Evolutionary conservation across 2,113 vertebrate genomes (phyloP), one percentile per base, ranked within the genome.

Genomic region (Vidua chalybeata): DNA sequence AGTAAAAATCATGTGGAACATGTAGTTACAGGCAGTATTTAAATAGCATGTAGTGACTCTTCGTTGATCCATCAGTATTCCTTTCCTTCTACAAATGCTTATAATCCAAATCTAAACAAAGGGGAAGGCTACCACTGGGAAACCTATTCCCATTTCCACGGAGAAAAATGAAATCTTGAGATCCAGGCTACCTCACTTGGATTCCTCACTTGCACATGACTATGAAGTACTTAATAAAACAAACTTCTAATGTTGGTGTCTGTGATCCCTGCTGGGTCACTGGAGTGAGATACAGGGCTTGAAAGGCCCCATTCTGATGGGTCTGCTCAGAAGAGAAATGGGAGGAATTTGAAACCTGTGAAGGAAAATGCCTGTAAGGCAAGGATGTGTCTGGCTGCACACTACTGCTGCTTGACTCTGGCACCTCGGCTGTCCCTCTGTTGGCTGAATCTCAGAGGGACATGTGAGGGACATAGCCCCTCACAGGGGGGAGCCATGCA

Each of bases 391-490:
- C 37, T 67, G 73, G 8, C 43, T 72, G 28, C 43, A 7, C 19
- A 54, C 20, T 26, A 7, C 12, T 87, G 26, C 15, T 75, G 26
- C 27, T 55, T 41, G 46, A 10, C 20, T 69, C 54, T 63, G 62
- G 26, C 4, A 0, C 15, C 58, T 66, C 0, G 2, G 6, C 48
- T 62, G 2, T 62, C 23, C 43, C 45, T 80, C 54, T 46, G 4
- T 22, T 17, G 30, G 33, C 54, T 62, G 41, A 22, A 11, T 61
- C 69, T 30, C 61, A 63, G 46, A 35, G 56, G n/a, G 22, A 24
- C n/a, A 16, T 16, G 22, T 35, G n/a, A 35, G 56, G 56, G 56
- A 24, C n/a, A 59, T 7, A 59, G 5, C 14, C 22, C 56, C 14
- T 58, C 27, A 6, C 21, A 31, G 49, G 1, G 1, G 18, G 46